These are phyloP conservation scores for Dicrostonyx torquatus DNA, from an alignment of 2,797 vertebrate genomes.

Conservation along the genomic window DNA sequence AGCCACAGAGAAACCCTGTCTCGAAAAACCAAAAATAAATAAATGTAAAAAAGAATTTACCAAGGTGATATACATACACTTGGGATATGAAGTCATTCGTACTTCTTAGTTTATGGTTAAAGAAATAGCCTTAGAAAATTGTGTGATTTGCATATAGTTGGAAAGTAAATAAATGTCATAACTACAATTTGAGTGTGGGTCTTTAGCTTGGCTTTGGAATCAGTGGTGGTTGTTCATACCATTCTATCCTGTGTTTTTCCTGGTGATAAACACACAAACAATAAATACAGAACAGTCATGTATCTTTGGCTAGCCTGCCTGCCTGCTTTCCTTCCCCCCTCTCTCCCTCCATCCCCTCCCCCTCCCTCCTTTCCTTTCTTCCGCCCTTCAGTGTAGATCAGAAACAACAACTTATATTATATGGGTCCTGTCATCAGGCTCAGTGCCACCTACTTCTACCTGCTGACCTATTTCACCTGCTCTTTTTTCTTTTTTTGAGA, in stretches of 20 bases:
- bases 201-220: not conserved
- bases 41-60: not conserved
- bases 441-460: not conserved
- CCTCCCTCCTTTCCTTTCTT: too few relatives aligned
- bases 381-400: not conserved
- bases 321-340: too few relatives aligned
- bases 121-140: not conserved
- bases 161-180: not conserved
- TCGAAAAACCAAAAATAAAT: too few relatives aligned
- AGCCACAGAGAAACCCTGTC: too few relatives aligned
- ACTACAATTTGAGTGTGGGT: not conserved
- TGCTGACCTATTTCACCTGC: not conserved
- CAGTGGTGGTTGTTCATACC: not conserved
- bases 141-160: not conserved
- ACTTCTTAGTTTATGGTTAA: not conserved
- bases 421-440: not conserved
- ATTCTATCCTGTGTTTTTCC: not conserved
- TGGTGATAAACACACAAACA: not conserved
- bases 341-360: too few relatives aligned
- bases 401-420: not conserved
- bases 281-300: not conserved
- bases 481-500: not conserved
- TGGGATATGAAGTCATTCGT: conserved; percentile 4
- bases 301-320: not conserved
- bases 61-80: not conserved